A percentile compares a stretch with the other conserved stretches of the same genome.
These are phyloP conservation scores for Tricholauxania praeusta DNA, from an alignment of 2,888 invertebrate genomes.

Conservation along the genomic window DNA sequence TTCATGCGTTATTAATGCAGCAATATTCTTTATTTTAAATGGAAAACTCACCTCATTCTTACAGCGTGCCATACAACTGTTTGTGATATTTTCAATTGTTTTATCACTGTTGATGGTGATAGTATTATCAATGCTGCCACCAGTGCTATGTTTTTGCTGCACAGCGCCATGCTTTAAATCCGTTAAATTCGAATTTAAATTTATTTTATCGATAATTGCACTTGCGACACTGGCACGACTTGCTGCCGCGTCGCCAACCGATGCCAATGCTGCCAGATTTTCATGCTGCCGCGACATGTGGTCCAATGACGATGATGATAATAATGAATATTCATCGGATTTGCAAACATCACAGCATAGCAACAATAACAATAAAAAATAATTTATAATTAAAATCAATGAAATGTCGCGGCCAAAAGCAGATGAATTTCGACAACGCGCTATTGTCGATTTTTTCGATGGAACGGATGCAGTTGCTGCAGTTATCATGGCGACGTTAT, in stretches of 20 bases:
- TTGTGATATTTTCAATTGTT: slow-evolving; percentile 14
- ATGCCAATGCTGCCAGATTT: neutral
- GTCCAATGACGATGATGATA: neutral
- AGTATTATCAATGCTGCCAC: no score
- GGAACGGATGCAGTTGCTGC: slow-evolving; percentile 3
- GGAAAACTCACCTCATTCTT: slow-evolving; percentile 24
- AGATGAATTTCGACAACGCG: slow-evolving; percentile 20
- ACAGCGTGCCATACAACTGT: slow-evolving; percentile 10
- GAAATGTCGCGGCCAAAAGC: slow-evolving; percentile 47
- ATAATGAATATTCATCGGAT: slow-evolving; percentile 44
- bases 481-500: no score
- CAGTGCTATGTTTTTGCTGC: no score
- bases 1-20: no score
- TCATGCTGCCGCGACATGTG: slow-evolving; percentile 1
- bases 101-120: neutral
- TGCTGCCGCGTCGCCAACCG: neutral
- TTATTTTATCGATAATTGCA: neutral
- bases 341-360: slow-evolving; percentile 57
- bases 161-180: no score
- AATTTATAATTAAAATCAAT: slow-evolving; percentile 52
- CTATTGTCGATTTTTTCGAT: neutral
- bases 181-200: no score
- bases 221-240: neutral
- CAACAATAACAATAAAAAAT: slow-evolving; percentile 51
- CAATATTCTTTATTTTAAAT: no score